Base-by-base conservation (phyloP, 2,113 vertebrate genomes). In the Cariama cristata region DNA sequence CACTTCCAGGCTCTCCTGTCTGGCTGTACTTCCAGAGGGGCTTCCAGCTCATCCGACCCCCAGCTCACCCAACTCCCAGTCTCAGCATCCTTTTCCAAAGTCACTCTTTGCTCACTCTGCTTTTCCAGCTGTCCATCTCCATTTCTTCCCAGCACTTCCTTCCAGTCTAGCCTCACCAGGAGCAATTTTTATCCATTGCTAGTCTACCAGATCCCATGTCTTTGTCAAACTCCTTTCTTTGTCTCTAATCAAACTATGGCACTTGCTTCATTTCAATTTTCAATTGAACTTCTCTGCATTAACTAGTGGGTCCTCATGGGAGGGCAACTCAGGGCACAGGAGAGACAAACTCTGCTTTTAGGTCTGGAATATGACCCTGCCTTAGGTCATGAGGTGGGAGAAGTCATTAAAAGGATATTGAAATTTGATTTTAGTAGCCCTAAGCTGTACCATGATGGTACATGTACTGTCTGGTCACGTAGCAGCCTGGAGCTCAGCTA, bases 391-490 rank as follows among this genome's bases (percentile, higher is more conserved):
- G 32, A 44, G 44, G 16, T 63, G 11, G 73, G 28, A 94, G 20
- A 79, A 80, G 24, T 52, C 20, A 30, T 83, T 74, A 47, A 28
- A 69, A 63, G 8, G 16, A n/a, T 86, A 35, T 26, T 74, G 12
- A 28, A 45, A 71, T 67, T 24, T 7, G 28, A 19, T 80, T 83
- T 77, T 55, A 52, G n/a, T 67, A 73, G 71, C 59, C 38, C 59
- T 84, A 55, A 45, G 30, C 23, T 67, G 15, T 47, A 23, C 47
- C 0, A 0, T 59, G 21, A 50, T 66, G 35, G 21, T 49, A 12
- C 15, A 12, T 0, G 0, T 80, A 22, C 20, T 2, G 1, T 56
- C 26, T 81, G 47, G 32, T 60, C 76, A 79, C 4, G 12, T 52
- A 40, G 15, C 27, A 74, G 42, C 18, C 72, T 67, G 50, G 26